Evolutionary conservation across 2,797 vertebrate genomes (phyloP), one percentile per base, ranked within the genome.

Genomic region (Falco concolor): DNA sequence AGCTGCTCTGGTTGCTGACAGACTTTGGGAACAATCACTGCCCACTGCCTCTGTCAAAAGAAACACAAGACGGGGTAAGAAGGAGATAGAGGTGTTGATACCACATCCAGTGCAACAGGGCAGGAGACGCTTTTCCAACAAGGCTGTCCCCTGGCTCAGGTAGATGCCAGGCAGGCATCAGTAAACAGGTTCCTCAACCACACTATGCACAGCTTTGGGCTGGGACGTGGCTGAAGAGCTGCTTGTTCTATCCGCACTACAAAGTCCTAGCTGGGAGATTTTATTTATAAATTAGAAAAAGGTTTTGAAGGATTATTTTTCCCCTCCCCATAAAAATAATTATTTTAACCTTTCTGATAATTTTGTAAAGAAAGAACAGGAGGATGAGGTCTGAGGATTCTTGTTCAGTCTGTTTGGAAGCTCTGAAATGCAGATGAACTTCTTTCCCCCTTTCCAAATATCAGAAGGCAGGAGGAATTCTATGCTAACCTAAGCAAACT

Each of bases 41-140:
- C 63, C 53, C 1, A 1, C 77, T 75, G 88, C 78, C 54, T 73
- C 97, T 97, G 95, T 93, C 82, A 91, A 97, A 96, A 67, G 50
- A 96, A 96, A 87, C 78, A 87, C 49, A 87, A 80, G 42, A 32
- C 42, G 63, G 73, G 11, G 57, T 93, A 68, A 94, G 69, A 59
- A 89, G 57, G 15, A 54, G 47, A 30, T 9, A n/a, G 52, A 78
- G 27, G 28, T 57, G 50, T 75, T 5, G 5, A 49, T 45, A 45
- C 28, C 27, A 54, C 22, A 68, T 56, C 38, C 16, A 59, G n/a
- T n/a, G 56, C 69, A 63, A 80, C 9, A 57, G 27, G 34, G 38
- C 36, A 45, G n/a, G 59, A 64, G 40, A 36, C 1, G 2, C 15
- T 2, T 75, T 83, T 82, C 47, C 63, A 78, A 30, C 30, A 56